These are phyloP conservation scores for Lucilia sericata DNA, from an alignment of 1,140 invertebrate species.

Conservation along the genomic window DNA sequence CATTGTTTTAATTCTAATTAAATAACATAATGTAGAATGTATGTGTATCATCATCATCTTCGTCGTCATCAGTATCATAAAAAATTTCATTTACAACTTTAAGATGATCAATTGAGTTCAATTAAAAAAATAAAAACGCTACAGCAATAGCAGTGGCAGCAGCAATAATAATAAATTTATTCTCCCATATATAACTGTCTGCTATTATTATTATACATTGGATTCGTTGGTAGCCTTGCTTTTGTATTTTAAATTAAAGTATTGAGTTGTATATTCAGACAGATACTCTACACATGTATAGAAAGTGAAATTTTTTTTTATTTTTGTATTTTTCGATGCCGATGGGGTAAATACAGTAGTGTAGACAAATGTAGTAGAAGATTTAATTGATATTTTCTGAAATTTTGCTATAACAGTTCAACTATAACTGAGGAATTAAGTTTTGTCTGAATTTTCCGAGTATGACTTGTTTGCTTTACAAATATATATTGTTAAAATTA, in stretches of 20 bases:
- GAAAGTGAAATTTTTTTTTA: neutral
- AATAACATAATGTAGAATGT: neutral
- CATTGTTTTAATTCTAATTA: conserved; percentile 26
- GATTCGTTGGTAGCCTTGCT: neutral
- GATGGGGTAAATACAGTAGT: no score
- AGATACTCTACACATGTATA: neutral
- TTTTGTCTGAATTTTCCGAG: no score
- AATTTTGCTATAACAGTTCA: no score
- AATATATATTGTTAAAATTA: no score
- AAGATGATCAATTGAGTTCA: conserved; percentile 58
- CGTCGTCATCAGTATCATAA: neutral
- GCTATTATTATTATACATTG: neutral
- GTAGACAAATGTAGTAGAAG: neutral
- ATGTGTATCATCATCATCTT: neutral
- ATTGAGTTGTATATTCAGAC: neutral
- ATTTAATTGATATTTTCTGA: no score
- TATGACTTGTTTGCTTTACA: no score
- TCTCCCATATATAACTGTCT: neutral
- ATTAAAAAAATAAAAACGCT: conserved; percentile 50
- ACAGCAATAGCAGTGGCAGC: neutral
- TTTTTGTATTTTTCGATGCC: neutral
- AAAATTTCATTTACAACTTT: neutral
- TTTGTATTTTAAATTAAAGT: neutral
- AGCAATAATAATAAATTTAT: conserved; percentile 6
- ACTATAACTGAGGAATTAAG: no score